These are phyloP conservation scores for Caenorhabditis sp. DNA, from an alignment of 2,888 invertebrate species.

Conservation along the genomic window DNA sequence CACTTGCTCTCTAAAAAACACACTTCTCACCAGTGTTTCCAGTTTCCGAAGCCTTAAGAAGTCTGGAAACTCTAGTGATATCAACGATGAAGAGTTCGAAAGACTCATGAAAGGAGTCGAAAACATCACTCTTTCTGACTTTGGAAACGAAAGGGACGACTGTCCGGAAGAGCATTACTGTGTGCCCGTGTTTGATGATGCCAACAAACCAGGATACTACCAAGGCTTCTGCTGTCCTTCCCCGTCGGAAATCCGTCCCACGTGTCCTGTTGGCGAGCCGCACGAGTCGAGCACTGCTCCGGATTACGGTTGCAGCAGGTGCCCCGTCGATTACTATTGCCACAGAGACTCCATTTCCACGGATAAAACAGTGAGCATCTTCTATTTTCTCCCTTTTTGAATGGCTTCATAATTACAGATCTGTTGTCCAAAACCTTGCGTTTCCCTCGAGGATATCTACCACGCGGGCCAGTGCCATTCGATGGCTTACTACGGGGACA, in stretches of 20 bases:
- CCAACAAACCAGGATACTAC: conserved; percentile 68
- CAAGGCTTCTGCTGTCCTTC: conserved; percentile 77
- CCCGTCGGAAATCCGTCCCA: conserved; percentile 70
- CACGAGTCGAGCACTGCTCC: conserved; percentile 71
- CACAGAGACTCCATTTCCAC: conserved; percentile 73
- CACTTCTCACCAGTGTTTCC: conserved; percentile 16
- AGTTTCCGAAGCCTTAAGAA: conserved; percentile 51
- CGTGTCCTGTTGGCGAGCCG: conserved; percentile 75
- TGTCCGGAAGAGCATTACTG: conserved; percentile 75
- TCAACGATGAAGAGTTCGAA: conserved; percentile 38
- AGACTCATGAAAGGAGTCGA: conserved; percentile 40
- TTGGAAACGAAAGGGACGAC: conserved; percentile 42
- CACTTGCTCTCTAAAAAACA: conserved; percentile 58
- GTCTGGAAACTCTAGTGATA: conserved; percentile 12
- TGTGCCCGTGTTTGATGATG: conserved; percentile 74
- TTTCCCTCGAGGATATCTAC: conserved; percentile 76
- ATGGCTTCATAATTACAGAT: conserved; percentile 59
- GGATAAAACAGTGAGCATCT: conserved; percentile 65
- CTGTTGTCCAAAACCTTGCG: conserved; percentile 77
- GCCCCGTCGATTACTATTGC: conserved; percentile 75
- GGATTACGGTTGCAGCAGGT: conserved; percentile 67
- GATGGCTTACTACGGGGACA: conserved; percentile 74
- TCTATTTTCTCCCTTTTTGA: not conserved
- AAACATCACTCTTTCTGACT: conserved; percentile 14
- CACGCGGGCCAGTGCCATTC: conserved; percentile 76